phyloP scores from a whole-genome alignment of 2,888 invertebrate genomes.

The Dasysyrphus tricinctus region DNA sequence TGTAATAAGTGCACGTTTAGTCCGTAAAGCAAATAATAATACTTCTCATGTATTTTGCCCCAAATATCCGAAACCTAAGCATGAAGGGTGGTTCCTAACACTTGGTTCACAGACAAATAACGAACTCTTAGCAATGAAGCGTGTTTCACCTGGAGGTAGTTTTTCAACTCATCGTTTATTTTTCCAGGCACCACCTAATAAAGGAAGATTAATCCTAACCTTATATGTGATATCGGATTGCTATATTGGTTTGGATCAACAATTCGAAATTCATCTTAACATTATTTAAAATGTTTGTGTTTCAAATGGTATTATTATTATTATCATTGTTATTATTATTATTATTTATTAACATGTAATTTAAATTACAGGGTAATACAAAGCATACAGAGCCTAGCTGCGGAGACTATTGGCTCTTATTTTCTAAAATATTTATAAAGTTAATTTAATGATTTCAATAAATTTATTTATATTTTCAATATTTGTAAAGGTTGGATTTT shows the following conservation, averaged over 20 bases:
- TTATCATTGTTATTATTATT: no score
- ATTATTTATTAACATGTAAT: no score
- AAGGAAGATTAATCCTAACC: slow-evolving; percentile 91
- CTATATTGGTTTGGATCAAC: slow-evolving; percentile 97
- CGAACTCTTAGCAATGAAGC: slow-evolving; percentile 92
- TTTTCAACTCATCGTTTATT: slow-evolving; percentile 85
- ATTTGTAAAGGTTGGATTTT: no score
- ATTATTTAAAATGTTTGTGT: slow-evolving; percentile 78
- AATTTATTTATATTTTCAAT: no score
- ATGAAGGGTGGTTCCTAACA: slow-evolving; percentile 97
- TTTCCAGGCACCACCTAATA: slow-evolving; percentile 86
- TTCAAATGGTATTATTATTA: no score
- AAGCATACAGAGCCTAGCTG: no score
- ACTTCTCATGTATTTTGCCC: slow-evolving; percentile 91
- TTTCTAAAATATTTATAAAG: no score
- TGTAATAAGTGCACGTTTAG: slow-evolving; percentile 86
- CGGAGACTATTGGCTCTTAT: no score
- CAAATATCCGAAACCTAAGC: slow-evolving; percentile 95
- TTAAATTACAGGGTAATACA: no score
- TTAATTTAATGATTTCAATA: no score
- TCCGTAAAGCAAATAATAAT: slow-evolving; percentile 85
- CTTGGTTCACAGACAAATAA: slow-evolving; percentile 89
- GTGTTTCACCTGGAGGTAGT: slow-evolving; percentile 86
- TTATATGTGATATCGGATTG: slow-evolving; percentile 95
- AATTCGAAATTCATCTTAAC: slow-evolving; percentile 87